Evolutionary conservation across 1,140 invertebrate species (phyloP), one percentile per base, ranked within the genome.

Genomic region (Daktulosphaira vitifoliae): DNA sequence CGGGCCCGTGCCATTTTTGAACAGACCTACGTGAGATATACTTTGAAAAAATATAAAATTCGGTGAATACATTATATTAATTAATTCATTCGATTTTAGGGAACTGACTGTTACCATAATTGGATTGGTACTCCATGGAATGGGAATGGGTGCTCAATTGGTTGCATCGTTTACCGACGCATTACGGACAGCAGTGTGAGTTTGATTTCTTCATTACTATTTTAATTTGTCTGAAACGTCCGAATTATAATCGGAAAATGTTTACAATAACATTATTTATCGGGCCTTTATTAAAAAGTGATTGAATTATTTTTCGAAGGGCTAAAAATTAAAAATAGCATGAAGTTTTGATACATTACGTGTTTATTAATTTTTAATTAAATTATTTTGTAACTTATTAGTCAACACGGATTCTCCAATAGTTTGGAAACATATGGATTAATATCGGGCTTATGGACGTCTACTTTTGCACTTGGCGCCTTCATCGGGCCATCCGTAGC

Each of bases 361-460:
- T n/a, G n/a, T n/a, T n/a, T n/a, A n/a, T n/a, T n/a, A n/a, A 33
- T 33, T 6, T 33, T 33, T 33, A 33, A 33, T 6, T 33, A 33
- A 6, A 33, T 6, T 11, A 33, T 33, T 6, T 33, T 33, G 29
- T 39, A 50, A 69, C 68, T 51, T 73, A 76, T 20, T 71, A 88
- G 86, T 70, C 74, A 78, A 1, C 76, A 82, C 66, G 88, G 88
- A 11, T 83, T 90, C 69, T 84, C 87, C 1, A 87, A 91, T 71
- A 87, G 84, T 65, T 76, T 91, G 37, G 83, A 88, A 72, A 92
- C 89, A 0, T 90, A 89, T 68, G 88, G 88, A 0, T 74, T 92
- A 25, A 84, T 92, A 48, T 91, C 89, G 3, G 88, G 87, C 1
- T 77, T 92, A 42, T 91, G 88, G 87, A 90, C 89, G 0, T 90